Percentiles rank a stretch among this genome's conserved stretches.
phyloP scores from a whole-genome alignment of 92 coral and sea anemone genomes.

The Phenganax stokvisi region DNA sequence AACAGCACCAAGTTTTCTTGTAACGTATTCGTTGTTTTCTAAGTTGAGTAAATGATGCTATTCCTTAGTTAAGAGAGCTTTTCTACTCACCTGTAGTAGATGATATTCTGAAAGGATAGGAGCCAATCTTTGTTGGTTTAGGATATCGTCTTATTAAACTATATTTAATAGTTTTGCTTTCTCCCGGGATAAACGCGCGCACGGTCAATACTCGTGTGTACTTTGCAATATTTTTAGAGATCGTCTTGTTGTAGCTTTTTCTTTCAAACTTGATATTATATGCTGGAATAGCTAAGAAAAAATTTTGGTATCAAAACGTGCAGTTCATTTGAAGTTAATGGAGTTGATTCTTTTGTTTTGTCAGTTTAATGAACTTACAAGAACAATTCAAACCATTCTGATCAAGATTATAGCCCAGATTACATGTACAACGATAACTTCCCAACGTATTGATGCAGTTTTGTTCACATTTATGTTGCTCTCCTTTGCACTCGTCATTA shows the following conservation, averaged over 20 bases:
- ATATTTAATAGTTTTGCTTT: slow-evolving; percentile 50
- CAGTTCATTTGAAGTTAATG: not conserved
- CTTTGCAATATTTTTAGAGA: slow-evolving; percentile 42
- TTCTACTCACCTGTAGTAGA: slow-evolving; percentile 43
- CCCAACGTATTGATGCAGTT: slow-evolving; percentile 77
- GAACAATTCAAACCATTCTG: slow-evolving; percentile 56
- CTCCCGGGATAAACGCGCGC: slow-evolving; percentile 49
- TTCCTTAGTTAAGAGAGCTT: no score
- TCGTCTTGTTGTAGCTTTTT: slow-evolving; percentile 53
- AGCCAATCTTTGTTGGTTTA: slow-evolving; percentile 27
- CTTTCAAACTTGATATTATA: slow-evolving; percentile 55
- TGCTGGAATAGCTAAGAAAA: slow-evolving; percentile 43
- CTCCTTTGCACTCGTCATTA: slow-evolving; percentile 65
- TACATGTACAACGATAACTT: slow-evolving; percentile 78
- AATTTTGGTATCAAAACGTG: not conserved
- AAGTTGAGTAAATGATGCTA: no score
- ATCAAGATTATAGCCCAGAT: slow-evolving; percentile 54
- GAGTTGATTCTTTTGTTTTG: not conserved
- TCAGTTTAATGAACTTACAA: slow-evolving; percentile 17
- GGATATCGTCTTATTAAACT: slow-evolving; percentile 51
- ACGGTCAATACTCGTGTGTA: slow-evolving; percentile 55
- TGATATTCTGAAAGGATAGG: slow-evolving; percentile 49
- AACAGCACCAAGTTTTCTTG: not conserved
- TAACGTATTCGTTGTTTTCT: not conserved
- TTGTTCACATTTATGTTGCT: slow-evolving; percentile 61